Base-by-base conservation (phyloP, 1,140 invertebrate genomes). In the Cryptotermes secundus region DNA sequence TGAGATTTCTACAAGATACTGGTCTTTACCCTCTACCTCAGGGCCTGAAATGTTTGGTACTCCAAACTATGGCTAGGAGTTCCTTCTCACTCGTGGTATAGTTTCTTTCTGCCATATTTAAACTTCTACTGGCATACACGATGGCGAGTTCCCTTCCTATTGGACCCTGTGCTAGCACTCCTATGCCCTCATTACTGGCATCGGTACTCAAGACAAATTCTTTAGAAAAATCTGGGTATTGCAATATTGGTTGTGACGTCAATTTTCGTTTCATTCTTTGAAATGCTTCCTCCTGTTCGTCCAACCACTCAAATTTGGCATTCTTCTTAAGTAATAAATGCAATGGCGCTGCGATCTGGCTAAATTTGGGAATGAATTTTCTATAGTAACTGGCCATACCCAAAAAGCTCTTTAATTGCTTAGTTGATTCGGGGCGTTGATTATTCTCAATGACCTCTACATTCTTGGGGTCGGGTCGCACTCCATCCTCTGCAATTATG, bases 391-490 rank as follows among this genome's bases (percentile, higher is more conserved):
- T 72, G 14, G 38, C 81, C n/a, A 85, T 59, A 24, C 86, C 86
- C 3, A 89, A 80, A 83, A 88, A 88, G 12, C 84, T 83, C 84
- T 88, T 86, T n/a, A 90, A 86, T 82, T 88, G 84, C 81, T 88
- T 88, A n/a, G 84, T 82, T 10, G 87, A 85, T 84, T 84, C 87
- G 19, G 88, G 88, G 80, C 4, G 3, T 34, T 86, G 86, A 72
- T 86, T 87, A 42, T 88, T 84, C 83, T 49, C 49, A n/a, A 90
- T 83, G 9, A 86, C 86, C 82, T 85, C 36, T 22, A 88, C 85
- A 86, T 89, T 89, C 83, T 86, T 35, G 53, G 85, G 81, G 79
- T 87, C 84, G 35, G 88, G 84, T 82, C 80, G 79, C 12, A 86
- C 81, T 81, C 85, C 85, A 2, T 79, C 35, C 9, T 59, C 36